phyloP scores from a whole-genome alignment of 23 tunicate genomes.

The Ascidia mentula region DNA sequence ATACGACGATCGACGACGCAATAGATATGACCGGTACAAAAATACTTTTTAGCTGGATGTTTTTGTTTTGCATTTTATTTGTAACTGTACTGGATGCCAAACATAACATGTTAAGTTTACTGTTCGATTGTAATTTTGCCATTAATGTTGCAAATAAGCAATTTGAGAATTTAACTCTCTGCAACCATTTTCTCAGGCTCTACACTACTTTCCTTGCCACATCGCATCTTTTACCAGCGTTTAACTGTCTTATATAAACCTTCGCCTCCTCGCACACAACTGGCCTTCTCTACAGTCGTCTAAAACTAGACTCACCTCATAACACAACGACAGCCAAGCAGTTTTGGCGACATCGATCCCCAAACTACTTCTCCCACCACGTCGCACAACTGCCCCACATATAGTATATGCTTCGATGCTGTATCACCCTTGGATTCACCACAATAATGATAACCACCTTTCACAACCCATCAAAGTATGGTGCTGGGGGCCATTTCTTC shows the following conservation, averaged over 20 bases:
- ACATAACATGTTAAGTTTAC: too few relatives aligned
- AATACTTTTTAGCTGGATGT: background rate
- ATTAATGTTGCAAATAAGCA: background rate
- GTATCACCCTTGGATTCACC: background rate
- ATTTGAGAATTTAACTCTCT: conserved; percentile 4
- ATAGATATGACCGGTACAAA: conserved; percentile 28
- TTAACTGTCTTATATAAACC: conserved; percentile 29
- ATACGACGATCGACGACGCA: conserved; percentile 5
- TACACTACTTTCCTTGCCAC: conserved; percentile 12
- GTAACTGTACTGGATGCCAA: too few relatives aligned
- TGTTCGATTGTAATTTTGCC: background rate
- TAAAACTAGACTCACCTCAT: conserved; percentile 6
- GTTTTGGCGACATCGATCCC: background rate
- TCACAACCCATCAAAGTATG: background rate
- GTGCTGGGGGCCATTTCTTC: background rate
- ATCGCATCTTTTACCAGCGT: conserved; percentile 37
- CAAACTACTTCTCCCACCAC: background rate
- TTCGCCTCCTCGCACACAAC: conserved; percentile 10
- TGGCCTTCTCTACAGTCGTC: background rate
- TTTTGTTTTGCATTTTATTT: background rate
- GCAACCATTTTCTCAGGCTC: conserved; percentile 10
- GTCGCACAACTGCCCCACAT: background rate
- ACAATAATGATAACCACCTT: background rate
- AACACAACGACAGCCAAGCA: background rate
- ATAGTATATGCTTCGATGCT: background rate